Percentiles rank a stretch among this genome's conserved stretches.
These are phyloP conservation scores for Harlomillsia oculata DNA, from an alignment of 1,140 invertebrate species.

Conservation along the genomic window DNA sequence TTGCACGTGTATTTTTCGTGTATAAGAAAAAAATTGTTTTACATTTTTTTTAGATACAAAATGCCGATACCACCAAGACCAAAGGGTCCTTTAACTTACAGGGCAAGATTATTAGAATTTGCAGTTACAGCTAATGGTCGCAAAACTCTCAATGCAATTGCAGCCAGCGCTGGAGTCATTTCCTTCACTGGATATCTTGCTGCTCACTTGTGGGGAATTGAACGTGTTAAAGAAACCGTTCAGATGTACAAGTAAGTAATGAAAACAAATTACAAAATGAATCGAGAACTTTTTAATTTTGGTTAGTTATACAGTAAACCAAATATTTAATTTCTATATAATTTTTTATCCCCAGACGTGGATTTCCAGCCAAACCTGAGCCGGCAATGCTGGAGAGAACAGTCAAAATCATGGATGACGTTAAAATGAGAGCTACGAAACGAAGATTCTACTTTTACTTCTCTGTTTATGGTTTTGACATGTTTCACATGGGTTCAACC, in stretches of 20 bases:
- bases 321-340: neutral
- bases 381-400: slow-evolving; percentile 40
- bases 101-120: too few relatives aligned
- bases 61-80: too few relatives aligned
- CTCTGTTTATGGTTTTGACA: slow-evolving; percentile 53
- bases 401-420: slow-evolving; percentile 45
- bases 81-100: too few relatives aligned
- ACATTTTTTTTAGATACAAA: too few relatives aligned
- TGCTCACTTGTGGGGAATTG: neutral
- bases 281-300: neutral
- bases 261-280: neutral
- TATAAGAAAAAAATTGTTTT: too few relatives aligned
- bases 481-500: slow-evolving; percentile 46
- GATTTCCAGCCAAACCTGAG: slow-evolving; percentile 41
- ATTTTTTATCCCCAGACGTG: slow-evolving; percentile 39
- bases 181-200: neutral
- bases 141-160: too few relatives aligned
- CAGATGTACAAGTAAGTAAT: slow-evolving; percentile 23
- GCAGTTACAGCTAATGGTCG: too few relatives aligned
- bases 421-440: slow-evolving; percentile 41
- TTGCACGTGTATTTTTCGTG: too few relatives aligned
- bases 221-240: neutral
- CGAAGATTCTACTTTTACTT: slow-evolving; percentile 48
- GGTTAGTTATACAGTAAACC: neutral
- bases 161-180: too few relatives aligned